Evolutionary conservation across 1,140 invertebrate genomes (phyloP).

Genomic region (Aleiodes sp.): DNA sequence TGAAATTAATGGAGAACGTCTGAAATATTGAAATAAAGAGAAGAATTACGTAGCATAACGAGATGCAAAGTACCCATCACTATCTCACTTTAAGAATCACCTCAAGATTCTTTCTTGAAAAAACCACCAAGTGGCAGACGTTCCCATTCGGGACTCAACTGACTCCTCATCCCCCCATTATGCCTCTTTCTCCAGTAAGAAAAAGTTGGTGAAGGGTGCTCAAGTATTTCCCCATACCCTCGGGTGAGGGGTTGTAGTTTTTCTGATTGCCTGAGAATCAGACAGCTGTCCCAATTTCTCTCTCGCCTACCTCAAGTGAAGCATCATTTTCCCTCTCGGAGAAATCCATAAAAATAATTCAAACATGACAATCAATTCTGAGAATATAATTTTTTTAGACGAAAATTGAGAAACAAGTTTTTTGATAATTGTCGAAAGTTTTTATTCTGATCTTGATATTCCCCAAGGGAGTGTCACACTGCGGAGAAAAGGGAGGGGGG

Average conservation of each 20-base stretch:
- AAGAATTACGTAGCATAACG: background rate
- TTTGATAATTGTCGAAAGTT: conserved; percentile 42
- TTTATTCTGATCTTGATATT: conserved; percentile 55
- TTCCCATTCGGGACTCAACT: background rate
- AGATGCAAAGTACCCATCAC: background rate
- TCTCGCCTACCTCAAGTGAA: conserved; percentile 33
- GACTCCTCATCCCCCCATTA: background rate
- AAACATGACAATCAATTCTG: background rate
- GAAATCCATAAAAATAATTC: conserved; percentile 5
- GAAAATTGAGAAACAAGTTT: conserved; percentile 14
- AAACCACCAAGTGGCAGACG: conserved; percentile 6
- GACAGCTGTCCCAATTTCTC: conserved; percentile 56
- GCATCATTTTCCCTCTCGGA: background rate
- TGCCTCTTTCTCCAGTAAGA: no score
- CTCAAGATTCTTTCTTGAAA: background rate
- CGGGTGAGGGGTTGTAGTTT: conserved; percentile 42
- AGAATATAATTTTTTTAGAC: background rate
- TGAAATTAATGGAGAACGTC: no score
- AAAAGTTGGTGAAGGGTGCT: conserved; percentile 14
- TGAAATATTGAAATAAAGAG: background rate
- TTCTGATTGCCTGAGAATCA: conserved; percentile 56
- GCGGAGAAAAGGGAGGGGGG: conserved; percentile 19
- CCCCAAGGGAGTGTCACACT: conserved; percentile 41
- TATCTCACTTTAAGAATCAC: background rate
- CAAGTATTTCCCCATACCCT: background rate